Evolutionary conservation across 2,888 invertebrate species (phyloP), one percentile per base, ranked within the genome.

Genomic region (Strigamia transsilvanica): DNA sequence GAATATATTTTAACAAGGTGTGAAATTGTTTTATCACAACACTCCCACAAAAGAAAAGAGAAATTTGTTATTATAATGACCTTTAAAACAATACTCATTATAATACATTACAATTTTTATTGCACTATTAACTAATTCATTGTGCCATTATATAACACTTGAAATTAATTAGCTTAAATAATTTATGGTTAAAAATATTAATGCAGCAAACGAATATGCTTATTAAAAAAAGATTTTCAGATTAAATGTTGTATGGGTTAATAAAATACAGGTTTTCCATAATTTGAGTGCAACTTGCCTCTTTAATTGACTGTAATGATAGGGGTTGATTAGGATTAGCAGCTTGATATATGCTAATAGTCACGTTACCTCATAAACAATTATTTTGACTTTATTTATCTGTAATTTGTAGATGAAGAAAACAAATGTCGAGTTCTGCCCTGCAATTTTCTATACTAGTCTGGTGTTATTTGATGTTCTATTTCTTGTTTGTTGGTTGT

Each of bases 291-390:
- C 38, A 46, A 13, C 46, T 46, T 46, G 13, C 2, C 46, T 56
- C 56, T 56, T 56, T 56, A 56, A 56, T 56, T 56, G 56, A 56
- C 56, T 18, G 56, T 56, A 56, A 56, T 56, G 56, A 56, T 56
- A 56, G 56, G 56, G 18, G 2, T 56, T 56, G 56, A 51, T 51
- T 51, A 51, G n/a, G 21, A 6, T 7, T 56, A 56, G 56, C 21
- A 18, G 56, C 56, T 56, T 56, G 56, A 56, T 18, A 18, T 56
- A 56, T 18, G 56, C 56, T 56, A 56, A 56, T 56, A n/a, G 56
- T 18, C 56, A 18, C 56, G 56, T 18, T 56, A 7, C 3, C 18
- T 18, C 21, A 56, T 56, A 56, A 56, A 56, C 56, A 56, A 56
- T 56, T 56, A 56, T 56, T 56, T 56, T 56, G 7, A n/a, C n/a